Conservation (phyloP, 1,140 invertebrate species). For the Magallana ariakensis region DNA sequence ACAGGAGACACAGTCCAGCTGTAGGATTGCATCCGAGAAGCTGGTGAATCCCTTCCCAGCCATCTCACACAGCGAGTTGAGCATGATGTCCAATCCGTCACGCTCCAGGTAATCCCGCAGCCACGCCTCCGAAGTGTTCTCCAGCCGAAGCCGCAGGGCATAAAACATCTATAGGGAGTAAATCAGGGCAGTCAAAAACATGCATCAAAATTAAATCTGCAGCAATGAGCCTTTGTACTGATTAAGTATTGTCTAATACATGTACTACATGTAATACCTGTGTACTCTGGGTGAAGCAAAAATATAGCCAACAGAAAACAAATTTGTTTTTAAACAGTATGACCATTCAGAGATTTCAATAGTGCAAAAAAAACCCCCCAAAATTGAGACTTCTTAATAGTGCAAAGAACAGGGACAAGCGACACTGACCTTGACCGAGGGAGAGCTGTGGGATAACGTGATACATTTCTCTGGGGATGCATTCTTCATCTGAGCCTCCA, state of each 20-base stretch:
- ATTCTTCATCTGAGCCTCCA: slow-evolving; percentile 52
- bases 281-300: no score
- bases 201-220: no score
- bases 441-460: slow-evolving; percentile 43
- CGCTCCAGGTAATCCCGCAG: slow-evolving; percentile 67
- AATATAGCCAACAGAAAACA: no score
- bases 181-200: no score
- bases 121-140: slow-evolving; percentile 63
- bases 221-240: no score
- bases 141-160: slow-evolving; percentile 63
- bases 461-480: slow-evolving; percentile 53
- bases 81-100: slow-evolving; percentile 65
- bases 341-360: no score
- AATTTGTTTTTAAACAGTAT: no score
- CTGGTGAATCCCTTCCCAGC: slow-evolving; percentile 63
- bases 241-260: no score
- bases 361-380: no score
- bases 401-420: neutral
- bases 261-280: no score
- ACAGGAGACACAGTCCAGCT: slow-evolving; percentile 70
- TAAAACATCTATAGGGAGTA: slow-evolving; percentile 58
- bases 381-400: no score
- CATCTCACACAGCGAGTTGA: slow-evolving; percentile 69
- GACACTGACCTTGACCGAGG: slow-evolving; percentile 43
- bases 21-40: slow-evolving; percentile 71